These are phyloP conservation scores for Tholera decimalis DNA, from an alignment of 2,888 invertebrate species.

Conservation along the genomic window DNA sequence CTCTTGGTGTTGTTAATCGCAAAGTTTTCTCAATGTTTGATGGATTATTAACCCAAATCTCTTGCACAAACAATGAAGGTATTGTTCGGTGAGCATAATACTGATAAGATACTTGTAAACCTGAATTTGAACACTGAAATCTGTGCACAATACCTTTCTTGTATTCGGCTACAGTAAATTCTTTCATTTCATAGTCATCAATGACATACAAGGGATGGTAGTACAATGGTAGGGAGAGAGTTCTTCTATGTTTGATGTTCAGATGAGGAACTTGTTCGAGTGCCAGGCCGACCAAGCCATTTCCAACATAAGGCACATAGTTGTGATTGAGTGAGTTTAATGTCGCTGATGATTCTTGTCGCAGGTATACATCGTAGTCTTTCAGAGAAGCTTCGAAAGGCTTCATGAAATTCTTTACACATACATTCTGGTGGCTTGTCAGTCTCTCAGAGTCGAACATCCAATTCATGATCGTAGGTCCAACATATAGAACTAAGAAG, in stretches of 20 bases:
- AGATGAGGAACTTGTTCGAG: conserved; percentile 92
- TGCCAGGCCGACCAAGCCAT: conserved; percentile 93
- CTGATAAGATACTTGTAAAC: conserved; percentile 92
- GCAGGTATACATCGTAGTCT: conserved; percentile 93
- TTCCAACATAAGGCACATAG: conserved; percentile 94
- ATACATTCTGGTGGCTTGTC: conserved; percentile 90
- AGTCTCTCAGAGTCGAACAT: conserved; percentile 89
- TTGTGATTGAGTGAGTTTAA: conserved; percentile 89
- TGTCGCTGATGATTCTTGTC: conserved; percentile 90
- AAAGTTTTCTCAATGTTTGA: conserved; percentile 92
- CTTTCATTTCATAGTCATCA: conserved; percentile 90
- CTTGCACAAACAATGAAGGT: conserved; percentile 95
- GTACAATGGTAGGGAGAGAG: conserved; percentile 92
- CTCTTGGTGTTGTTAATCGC: conserved; percentile 91
- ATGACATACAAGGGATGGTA: conserved; percentile 93
- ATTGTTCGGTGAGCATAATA: conserved; percentile 96
- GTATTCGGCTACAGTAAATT: conserved; percentile 94
- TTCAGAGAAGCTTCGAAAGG: conserved; percentile 91
- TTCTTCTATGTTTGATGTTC: conserved; percentile 93
- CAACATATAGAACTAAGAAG: conserved; percentile 92
- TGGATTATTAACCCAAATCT: conserved; percentile 95
- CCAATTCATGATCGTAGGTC: conserved; percentile 93
- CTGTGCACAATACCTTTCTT: conserved; percentile 93
- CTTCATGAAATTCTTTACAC: conserved; percentile 93
- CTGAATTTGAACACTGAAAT: conserved; percentile 93